A percentile compares a stretch with the other conserved stretches of the same genome.
These are phyloP conservation scores for Hylaea fasciaria DNA, from an alignment of 2,888 invertebrate genomes.

Conservation along the genomic window DNA sequence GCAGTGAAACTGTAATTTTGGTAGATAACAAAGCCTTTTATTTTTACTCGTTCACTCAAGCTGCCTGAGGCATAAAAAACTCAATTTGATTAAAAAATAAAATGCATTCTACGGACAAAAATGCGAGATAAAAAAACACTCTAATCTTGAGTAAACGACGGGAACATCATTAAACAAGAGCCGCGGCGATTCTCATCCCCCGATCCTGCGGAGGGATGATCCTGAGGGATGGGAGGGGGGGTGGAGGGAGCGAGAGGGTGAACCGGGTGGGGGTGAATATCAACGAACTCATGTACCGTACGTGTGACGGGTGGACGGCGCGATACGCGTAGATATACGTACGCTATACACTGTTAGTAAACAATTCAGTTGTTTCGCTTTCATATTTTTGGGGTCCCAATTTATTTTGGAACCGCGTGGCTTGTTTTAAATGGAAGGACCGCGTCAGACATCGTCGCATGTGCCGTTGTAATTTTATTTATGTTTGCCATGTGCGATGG, in stretches of 20 bases:
- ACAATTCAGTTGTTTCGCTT: conserved; percentile 68
- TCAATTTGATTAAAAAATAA: conserved; percentile 37
- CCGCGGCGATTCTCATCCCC: conserved; percentile 62
- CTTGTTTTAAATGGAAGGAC: conserved; percentile 32
- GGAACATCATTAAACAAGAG: conserved; percentile 78
- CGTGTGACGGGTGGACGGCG: conserved; percentile 72
- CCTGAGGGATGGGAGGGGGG: conserved; percentile 54
- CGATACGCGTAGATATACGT: conserved; percentile 57
- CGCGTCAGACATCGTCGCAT: conserved; percentile 26
- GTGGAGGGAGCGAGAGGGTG: conserved; percentile 42
- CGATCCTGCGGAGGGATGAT: conserved; percentile 66
- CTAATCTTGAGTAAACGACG: conserved; percentile 72
- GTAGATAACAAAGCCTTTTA: neutral
- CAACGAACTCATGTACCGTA: conserved; percentile 81
- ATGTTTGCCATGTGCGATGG: conserved; percentile 10
- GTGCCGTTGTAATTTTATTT: conserved; percentile 33
- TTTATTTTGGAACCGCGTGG: conserved; percentile 25
- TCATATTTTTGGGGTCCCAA: conserved; percentile 37
- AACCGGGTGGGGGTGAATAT: conserved; percentile 66
- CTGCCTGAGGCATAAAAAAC: conserved; percentile 12
- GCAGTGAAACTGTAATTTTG: neutral
- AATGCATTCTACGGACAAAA: conserved; percentile 42
- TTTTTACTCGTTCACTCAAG: conserved; percentile 12
- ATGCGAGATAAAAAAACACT: conserved; percentile 60
- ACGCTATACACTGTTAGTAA: conserved; percentile 80